These are phyloP conservation scores for Colletes gigas DNA, from an alignment of 1,140 invertebrate genomes.

Conservation along the genomic window DNA sequence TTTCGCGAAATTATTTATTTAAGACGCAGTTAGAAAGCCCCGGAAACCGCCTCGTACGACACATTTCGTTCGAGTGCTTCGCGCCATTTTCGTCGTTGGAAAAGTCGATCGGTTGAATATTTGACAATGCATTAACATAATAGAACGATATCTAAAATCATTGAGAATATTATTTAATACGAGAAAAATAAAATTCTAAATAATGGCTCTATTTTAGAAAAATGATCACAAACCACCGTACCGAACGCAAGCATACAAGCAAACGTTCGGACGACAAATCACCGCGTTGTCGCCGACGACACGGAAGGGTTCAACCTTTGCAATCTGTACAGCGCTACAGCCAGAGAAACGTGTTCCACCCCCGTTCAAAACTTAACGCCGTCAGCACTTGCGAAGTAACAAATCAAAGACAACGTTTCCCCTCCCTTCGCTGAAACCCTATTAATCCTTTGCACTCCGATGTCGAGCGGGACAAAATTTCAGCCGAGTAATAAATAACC, in stretches of 20 bases:
- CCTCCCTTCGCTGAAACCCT: conserved; percentile 1
- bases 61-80: not conserved
- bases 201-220: no score
- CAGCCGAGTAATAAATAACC: no score
- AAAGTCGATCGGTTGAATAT: not conserved
- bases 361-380: conserved; percentile 16
- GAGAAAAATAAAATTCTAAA: no score
- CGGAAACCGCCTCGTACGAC: not conserved
- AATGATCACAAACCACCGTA: not conserved
- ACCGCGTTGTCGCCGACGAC: conserved; percentile 10
- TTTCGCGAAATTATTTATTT: conserved; percentile 20
- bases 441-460: no score
- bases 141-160: no score
- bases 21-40: not conserved
- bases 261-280: not conserved
- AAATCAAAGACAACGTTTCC: conserved; percentile 41
- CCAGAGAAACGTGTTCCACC: not conserved
- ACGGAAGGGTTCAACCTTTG: conserved; percentile 2
- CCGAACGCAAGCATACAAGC: not conserved
- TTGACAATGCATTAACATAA: no score
- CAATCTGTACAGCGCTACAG: not conserved
- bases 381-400: conserved; percentile 16
- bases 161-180: no score
- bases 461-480: no score
- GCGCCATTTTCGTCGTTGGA: not conserved